Conservation (phyloP, 2,888 invertebrate genomes). For the Lasius fuliginosus region DNA sequence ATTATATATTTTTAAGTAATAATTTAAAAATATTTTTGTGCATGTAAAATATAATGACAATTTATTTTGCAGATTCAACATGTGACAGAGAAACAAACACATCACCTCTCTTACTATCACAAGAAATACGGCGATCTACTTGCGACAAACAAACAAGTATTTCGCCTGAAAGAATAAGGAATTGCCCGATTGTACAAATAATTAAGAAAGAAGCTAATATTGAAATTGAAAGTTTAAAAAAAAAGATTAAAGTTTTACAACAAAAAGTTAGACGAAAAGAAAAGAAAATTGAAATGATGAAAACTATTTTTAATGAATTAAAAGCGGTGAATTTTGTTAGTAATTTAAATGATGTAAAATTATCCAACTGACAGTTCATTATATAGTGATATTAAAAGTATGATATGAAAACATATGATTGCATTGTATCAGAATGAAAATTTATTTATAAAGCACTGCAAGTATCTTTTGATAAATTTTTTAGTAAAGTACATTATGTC, state of each 20-base stretch:
- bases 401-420: too few relatives aligned
- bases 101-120: neutral
- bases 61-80: neutral
- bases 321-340: neutral
- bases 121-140: neutral
- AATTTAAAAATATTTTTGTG: neutral
- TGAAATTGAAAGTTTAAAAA: neutral
- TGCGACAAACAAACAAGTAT: neutral
- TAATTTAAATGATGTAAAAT: too few relatives aligned
- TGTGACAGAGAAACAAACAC: neutral
- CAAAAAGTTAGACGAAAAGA: neutral
- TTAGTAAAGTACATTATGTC: too few relatives aligned
- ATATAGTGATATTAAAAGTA: too few relatives aligned
- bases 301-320: neutral
- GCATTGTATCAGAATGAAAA: too few relatives aligned
- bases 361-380: too few relatives aligned
- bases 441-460: too few relatives aligned
- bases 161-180: neutral
- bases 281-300: neutral
- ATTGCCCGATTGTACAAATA: neutral
- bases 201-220: neutral
- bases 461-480: too few relatives aligned
- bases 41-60: neutral
- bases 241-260: neutral
- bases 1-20: neutral